Percentiles rank a stretch among this genome's conserved stretches.
Evolutionary conservation across 2,888 invertebrate species (phyloP).

Genomic region (Ectemnius lituratus): DNA sequence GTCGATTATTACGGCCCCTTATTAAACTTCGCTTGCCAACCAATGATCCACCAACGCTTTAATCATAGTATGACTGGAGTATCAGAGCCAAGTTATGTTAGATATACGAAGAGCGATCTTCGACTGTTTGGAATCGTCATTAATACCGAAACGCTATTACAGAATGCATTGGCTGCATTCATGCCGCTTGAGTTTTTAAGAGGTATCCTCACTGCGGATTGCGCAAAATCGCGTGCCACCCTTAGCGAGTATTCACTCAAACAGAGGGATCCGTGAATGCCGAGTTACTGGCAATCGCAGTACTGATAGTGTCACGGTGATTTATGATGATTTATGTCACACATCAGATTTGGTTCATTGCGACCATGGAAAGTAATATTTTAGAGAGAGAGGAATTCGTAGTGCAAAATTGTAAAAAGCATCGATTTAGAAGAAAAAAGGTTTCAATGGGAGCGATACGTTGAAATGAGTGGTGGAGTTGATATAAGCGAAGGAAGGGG

Average conservation of each 20-base stretch:
- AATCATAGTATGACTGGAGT: no score
- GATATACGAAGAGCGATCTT: background rate
- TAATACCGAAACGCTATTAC: conserved; percentile 13
- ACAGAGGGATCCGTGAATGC: conserved; percentile 38
- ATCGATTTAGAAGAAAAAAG: conserved; percentile 11
- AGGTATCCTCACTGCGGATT: conserved; percentile 34
- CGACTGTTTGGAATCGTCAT: background rate
- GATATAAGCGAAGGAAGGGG: conserved; percentile 31
- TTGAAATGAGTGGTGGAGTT: no score
- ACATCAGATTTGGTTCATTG: no score
- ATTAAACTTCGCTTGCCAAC: no score
- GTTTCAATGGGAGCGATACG: no score
- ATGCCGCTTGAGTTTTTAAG: conserved; percentile 13
- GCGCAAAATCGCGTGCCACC: conserved; percentile 28
- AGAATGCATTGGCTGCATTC: conserved; percentile 15
- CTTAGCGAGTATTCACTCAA: conserved; percentile 17
- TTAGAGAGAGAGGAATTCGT: no score
- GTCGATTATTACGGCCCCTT: no score
- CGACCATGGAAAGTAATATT: no score
- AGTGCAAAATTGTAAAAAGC: conserved; percentile 7
- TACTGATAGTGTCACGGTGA: no score
- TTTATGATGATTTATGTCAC: no score
- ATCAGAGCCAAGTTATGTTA: no score
- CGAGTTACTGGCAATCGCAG: conserved; percentile 32
- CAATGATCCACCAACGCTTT: no score